Conservation (phyloP, 1,140 invertebrate genomes). For the Pseudobourletiella spinata region DNA sequence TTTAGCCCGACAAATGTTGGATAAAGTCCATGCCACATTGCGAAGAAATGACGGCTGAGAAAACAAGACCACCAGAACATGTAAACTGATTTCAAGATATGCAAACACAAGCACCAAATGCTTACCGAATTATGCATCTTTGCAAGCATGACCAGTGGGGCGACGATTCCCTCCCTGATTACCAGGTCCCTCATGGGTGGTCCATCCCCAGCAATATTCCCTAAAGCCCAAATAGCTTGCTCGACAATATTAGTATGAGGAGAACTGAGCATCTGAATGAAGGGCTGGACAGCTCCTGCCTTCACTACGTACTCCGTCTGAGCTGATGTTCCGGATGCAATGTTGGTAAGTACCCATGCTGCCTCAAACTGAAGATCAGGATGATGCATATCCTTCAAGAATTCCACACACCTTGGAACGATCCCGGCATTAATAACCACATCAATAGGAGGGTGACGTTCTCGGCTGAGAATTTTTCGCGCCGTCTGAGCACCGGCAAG, state of each 20-base stretch:
- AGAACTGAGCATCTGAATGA: conserved; percentile 67
- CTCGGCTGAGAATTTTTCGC: conserved; percentile 81
- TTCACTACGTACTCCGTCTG: conserved; percentile 82
- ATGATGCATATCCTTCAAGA: conserved; percentile 58
- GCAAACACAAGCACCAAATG: no score
- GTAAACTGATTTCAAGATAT: no score
- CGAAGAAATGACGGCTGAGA: conserved; percentile 42
- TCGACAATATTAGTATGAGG: conserved; percentile 74
- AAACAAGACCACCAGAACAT: background rate
- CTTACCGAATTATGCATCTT: conserved; percentile 35
- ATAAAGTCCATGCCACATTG: conserved; percentile 81
- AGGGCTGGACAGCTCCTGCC: conserved; percentile 73
- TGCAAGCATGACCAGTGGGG: conserved; percentile 38
- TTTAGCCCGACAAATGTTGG: conserved; percentile 86
- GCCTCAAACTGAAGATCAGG: conserved; percentile 91
- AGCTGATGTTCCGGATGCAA: conserved; percentile 85
- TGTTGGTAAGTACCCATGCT: conserved; percentile 96
- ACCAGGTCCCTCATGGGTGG: background rate
- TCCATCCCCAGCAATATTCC: conserved; percentile 14
- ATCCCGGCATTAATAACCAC: conserved; percentile 76
- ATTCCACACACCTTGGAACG: conserved; percentile 72
- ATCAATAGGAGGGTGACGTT: conserved; percentile 90
- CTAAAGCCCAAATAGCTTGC: conserved; percentile 92
- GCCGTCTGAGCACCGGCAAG: conserved; percentile 62
- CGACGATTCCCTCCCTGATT: conserved; percentile 37